Evolutionary conservation across 1,140 invertebrate genomes (phyloP).

Genomic region (Drosophila sturtevanti): DNA sequence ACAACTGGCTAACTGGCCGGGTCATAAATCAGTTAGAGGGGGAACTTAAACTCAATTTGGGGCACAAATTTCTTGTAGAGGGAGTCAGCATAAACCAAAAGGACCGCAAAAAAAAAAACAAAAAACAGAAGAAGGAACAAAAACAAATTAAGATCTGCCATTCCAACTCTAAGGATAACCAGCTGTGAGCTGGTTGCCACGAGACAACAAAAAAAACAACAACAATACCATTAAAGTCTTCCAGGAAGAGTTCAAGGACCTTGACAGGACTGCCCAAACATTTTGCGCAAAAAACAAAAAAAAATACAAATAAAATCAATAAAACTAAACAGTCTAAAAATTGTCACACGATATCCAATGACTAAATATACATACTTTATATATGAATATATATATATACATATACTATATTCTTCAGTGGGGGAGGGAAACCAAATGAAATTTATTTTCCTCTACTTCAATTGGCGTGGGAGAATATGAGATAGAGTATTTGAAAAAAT

Average conservation of each 20-base stretch:
- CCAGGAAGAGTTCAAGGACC: neutral
- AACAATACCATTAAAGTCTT: neutral
- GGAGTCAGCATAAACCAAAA: neutral
- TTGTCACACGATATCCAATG: slow-evolving; percentile 3
- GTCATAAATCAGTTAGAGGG: neutral
- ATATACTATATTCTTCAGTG: neutral
- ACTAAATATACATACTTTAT: neutral
- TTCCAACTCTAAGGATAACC: neutral
- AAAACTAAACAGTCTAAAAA: no score
- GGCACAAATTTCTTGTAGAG: no score
- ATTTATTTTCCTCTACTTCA: neutral
- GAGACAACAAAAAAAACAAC: neutral
- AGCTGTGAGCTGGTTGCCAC: neutral
- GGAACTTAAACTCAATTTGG: neutral
- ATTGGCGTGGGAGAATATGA: no score
- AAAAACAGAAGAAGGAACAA: neutral
- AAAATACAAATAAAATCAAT: neutral
- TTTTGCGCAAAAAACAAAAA: neutral
- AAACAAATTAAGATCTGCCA: slow-evolving; percentile 6
- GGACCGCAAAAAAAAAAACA: no score
- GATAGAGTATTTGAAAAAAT: no score
- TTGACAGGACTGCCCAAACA: neutral
- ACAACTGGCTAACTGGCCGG: slow-evolving; percentile 3
- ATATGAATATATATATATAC: no score
- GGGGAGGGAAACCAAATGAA: neutral